Base-by-base conservation (phyloP, 2,113 vertebrate genomes). In the Cyprinus carpio region DNA sequence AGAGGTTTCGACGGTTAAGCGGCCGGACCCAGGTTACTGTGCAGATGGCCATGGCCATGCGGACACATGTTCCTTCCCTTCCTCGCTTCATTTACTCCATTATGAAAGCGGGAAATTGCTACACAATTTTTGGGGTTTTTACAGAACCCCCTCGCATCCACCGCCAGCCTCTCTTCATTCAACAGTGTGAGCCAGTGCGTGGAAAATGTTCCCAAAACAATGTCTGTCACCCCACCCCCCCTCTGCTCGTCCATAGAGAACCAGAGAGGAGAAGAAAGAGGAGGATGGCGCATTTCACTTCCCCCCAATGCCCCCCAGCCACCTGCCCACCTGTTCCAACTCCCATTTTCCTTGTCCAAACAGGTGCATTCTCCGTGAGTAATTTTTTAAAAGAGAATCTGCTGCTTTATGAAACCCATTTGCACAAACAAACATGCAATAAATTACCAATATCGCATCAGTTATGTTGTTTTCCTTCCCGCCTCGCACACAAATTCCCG, bases 41-140 rank as follows among this genome's bases (percentile, higher is more conserved):
- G 92, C 92, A 90, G 82, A n/a, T n/a, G 85, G 89, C 89, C 91
- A 86, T 80, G 88, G 90, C 82, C 84, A 89, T 81, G 83, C 88
- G 82, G 90, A 90, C 90, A 93, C n/a, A n/a, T n/a, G n/a, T n/a
- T n/a, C n/a, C n/a, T n/a, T n/a, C n/a, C n/a, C 91, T 93, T 93
- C 92, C 87, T 92, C 56, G 92, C 95, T 96, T 96, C 90, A 95
- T 94, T 96, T 93, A 95, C 89, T 89, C 94, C 90, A 95, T 95
- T 94, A 95, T 88, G 86, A 93, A 95, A 95, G 92, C 92, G 94
- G 91, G 93, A 95, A 95, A 94, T 92, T 92, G 90, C 91, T 94
- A 95, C 92, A 95, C n/a, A 95, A 96, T 95, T 95, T 91, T 43
- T 92, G 90, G 85, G 80, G 90, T 93, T 95, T 94, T 88, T 90